phyloP scores from a whole-genome alignment of 2,888 invertebrate species.

The Archips xylosteana region DNA sequence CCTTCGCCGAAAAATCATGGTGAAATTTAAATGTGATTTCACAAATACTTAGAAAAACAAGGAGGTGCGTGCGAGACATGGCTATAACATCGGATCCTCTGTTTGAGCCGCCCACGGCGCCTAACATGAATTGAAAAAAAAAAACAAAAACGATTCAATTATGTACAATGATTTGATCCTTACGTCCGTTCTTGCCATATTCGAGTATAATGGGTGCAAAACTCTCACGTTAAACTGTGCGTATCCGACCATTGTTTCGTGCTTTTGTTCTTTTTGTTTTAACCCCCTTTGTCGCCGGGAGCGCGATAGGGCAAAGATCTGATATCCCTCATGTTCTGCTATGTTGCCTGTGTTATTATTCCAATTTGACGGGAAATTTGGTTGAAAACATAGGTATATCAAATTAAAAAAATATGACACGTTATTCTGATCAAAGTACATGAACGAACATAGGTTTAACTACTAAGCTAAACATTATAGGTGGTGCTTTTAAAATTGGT shows the following conservation, averaged over 20 bases:
- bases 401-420: background rate
- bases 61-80: too few relatives aligned
- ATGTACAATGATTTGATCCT: slow-evolving; percentile 61
- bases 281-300: slow-evolving; percentile 61
- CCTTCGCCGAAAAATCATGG: too few relatives aligned
- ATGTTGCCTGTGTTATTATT: slow-evolving; percentile 39
- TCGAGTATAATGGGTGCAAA: slow-evolving; percentile 67
- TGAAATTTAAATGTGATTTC: too few relatives aligned
- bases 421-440: background rate
- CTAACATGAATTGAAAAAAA: slow-evolving; percentile 5
- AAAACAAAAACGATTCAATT: slow-evolving; percentile 35
- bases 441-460: too few relatives aligned
- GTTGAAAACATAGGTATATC: background rate
- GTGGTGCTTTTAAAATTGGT: too few relatives aligned
- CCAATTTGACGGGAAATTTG: slow-evolving; percentile 18
- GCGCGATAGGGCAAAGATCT: slow-evolving; percentile 60
- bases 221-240: slow-evolving; percentile 76
- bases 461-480: too few relatives aligned
- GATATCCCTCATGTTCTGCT: slow-evolving; percentile 49
- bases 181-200: slow-evolving; percentile 69
- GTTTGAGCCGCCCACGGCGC: background rate
- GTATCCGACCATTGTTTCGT: slow-evolving; percentile 66
- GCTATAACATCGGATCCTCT: too few relatives aligned
- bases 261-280: slow-evolving; percentile 77
- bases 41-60: too few relatives aligned